Base-by-base conservation (phyloP, 2,888 invertebrate genomes). In the Campaea margaritaria region DNA sequence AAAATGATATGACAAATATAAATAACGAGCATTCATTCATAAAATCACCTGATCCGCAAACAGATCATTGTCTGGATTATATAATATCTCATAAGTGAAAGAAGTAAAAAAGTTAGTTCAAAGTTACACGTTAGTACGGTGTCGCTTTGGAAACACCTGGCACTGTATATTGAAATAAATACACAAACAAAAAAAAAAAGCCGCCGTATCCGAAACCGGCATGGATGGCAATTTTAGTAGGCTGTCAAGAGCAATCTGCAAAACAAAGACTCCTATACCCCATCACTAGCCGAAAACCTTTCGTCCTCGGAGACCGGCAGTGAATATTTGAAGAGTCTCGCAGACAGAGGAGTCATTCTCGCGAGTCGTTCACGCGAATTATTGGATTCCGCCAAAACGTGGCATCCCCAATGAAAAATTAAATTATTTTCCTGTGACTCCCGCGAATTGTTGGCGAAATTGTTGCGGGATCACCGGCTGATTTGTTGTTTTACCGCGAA, bases 331-430 rank as follows among this genome's bases (percentile, higher is more conserved):
- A 76, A 68, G 69, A 70, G 65, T 69, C 70, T 68, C 61, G 68
- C 72, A 72, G 69, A 69, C 70, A 63, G 39, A 44, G 39, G 62
- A 73, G 72, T 72, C 70, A 67, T 73, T 69, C 69, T 74, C 66
- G 67, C 64, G 63, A 67, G 49, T 64, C 73, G 69, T 70, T 73
- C 74, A 62, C 62, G 67, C 73, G 66, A 73, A 70, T 71, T 81
- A 82, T 82, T 79, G 74, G 72, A 75, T 78, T 69, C 55, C 53
- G 52, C 67, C 62, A 70, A 72, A 79, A 75, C 72, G 74, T 58
- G 72, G 67, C 66, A 61, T 34, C 49, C 59, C 47, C 66, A 56
- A 63, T 68, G 64, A 73, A 69, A 75, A 72, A 75, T 58, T 58
- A 65, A 63, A 65, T 58, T 61, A 62, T 62, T 51, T 59, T 38